Evolutionary conservation across 2,113 vertebrate genomes (phyloP), one percentile per base, ranked within the genome.

Genomic region (Tympanuchus pallidicinctus): DNA sequence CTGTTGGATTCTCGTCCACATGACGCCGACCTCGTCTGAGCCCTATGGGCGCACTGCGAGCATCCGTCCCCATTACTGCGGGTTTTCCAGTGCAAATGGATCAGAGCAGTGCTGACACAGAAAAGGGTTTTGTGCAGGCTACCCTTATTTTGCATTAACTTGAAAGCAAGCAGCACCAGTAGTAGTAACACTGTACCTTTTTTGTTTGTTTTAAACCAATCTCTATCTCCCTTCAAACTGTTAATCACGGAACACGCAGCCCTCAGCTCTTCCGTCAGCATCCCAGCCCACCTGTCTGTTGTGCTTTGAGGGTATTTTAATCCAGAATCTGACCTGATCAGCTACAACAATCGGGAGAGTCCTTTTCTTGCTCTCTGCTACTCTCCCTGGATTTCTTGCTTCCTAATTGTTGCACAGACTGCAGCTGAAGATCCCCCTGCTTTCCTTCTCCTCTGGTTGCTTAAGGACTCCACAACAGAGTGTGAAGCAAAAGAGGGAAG

Each of bases 101-200:
- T 63, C 81, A 84, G 89, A 86, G 65, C 78, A 86, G 71, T 42
- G 76, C 90, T 90, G 67, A 79, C 61, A 65, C 86, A 85, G 63
- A 76, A 47, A 36, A 78, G 50, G 13, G 74, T 21, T 78, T 45
- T 45, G 92, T 96, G 95, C 90, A 94, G 89, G 36, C 52, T 82
- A 87, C 27, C 57, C 48, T 90, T 84, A 52, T 94, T 93, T 83
- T 67, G 74, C 64, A 65, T 61, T 75, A 94, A 50, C 43, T 79
- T 1, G 0, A 61, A 89, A 89, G 87, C 85, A 84, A 88, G 75
- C 73, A 92, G 79, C 47, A 6, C 77, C 34, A 28, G 48, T 70
- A 34, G 17, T 45, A 93, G 17, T 42, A 93, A 56, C 27, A 60
- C 18, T 67, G 38, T 42, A 4, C n/a, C 11, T 47, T 6, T 42